Percentiles rank a stretch among this genome's conserved stretches.
phyloP scores from a whole-genome alignment of 2,113 vertebrate genomes.

The human region GRCh38 chr14:60915501-60916000 shows the following conservation, averaged over 20 bases:
- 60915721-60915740: neutral
- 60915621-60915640: neutral
- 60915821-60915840: neutral
- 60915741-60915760: neutral
- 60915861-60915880: neutral
- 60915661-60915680: neutral
- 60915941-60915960: neutral
- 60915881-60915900: neutral
- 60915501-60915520: neutral
- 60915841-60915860: neutral
- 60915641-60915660: neutral
- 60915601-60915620: neutral
- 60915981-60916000: neutral
- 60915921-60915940: neutral
- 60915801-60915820: neutral
- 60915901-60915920: neutral
- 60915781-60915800: neutral
- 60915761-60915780: neutral
- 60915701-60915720: neutral
- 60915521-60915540: neutral
- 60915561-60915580: constrained; percentile 19
- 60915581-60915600: neutral
- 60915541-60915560: neutral
- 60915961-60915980: neutral
- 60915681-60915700: neutral